Evolutionary conservation across 2,888 invertebrate species (phyloP), one percentile per base, ranked within the genome.

Genomic region (Oligia fasciuncula): DNA sequence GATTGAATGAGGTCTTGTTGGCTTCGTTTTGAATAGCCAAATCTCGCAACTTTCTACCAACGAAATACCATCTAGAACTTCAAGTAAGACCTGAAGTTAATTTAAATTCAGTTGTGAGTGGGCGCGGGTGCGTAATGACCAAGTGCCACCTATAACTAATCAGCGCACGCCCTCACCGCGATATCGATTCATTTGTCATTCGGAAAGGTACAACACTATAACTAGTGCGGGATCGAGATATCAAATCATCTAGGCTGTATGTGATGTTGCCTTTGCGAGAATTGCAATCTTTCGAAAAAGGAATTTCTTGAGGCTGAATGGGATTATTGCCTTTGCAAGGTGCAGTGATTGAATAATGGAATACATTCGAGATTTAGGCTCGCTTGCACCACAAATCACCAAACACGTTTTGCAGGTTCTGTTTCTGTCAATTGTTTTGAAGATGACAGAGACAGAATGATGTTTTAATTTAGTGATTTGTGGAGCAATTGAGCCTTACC

Each of bases 111-210:
- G 93, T 93, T 93, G 93, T 92, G 90, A 92, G 92, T 91, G 91
- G 94, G 95, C 92, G 93, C 92, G 93, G 91, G 89, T 82, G 88
- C 87, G 90, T 95, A 95, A 96, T 95, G 93, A 89, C 90, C 87
- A 86, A 92, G 92, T 92, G 94, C 92, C 95, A 94, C 93, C 93
- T 93, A 94, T 94, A 95, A 94, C 93, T 95, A 95, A 95, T 94
- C 92, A 91, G 88, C 88, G 87, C 92, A 92, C 94, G 94, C 95
- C 94, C 90, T 88, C 88, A 35, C 84, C 80, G 90, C 87, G 80
- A 87, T 88, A 87, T 89, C 91, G 91, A 91, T 91, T 91, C 93
- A 94, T 96, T 95, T 95, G 95, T 95, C 95, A 93, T 88, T 85
- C 80, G 84, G 77, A 80, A 85, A 82, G 83, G 81, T 77, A 84